Evolutionary conservation across 2,797 vertebrate species (phyloP).

Genomic region (Argya squamiceps): DNA sequence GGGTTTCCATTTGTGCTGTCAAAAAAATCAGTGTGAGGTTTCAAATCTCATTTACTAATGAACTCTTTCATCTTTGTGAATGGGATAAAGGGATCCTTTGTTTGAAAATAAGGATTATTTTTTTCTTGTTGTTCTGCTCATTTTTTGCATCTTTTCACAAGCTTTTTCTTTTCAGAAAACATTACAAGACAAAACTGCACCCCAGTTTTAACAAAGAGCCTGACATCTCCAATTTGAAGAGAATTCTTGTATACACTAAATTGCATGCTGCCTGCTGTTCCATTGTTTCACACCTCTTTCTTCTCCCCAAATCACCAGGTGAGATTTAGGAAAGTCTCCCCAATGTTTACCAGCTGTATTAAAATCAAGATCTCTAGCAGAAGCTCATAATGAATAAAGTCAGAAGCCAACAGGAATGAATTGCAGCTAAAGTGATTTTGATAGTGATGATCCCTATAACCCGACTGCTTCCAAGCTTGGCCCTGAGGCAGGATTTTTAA

Average conservation of each 20-base stretch:
- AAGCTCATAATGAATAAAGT: conserved; percentile 68
- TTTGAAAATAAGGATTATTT: conserved; percentile 58
- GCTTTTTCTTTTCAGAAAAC: conserved; percentile 51
- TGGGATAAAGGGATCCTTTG: conserved; percentile 59
- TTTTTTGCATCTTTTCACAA: conserved; percentile 51
- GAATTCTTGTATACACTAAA: conserved; percentile 31
- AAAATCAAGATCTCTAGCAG: conserved; percentile 73
- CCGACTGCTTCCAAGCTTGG: conserved; percentile 71
- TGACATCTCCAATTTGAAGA: conserved; percentile 50
- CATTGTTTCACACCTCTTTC: conserved; percentile 45
- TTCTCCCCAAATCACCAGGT: conserved; percentile 42
- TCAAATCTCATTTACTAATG: conserved; percentile 68
- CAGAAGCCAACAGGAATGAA: conserved; percentile 73
- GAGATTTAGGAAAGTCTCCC: conserved; percentile 53
- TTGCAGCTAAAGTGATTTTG: conserved; percentile 72
- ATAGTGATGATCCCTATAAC: conserved; percentile 73
- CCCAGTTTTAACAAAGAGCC: conserved; percentile 15
- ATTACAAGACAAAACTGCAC: conserved; percentile 36
- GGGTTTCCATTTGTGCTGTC: conserved; percentile 58
- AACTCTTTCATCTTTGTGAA: conserved; percentile 65
- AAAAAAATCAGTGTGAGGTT: conserved; percentile 65
- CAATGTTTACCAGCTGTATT: conserved; percentile 68
- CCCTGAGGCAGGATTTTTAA: conserved; percentile 73
- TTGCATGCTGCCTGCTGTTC: conserved; percentile 20
- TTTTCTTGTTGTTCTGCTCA: conserved; percentile 44